Conservation (phyloP, 2,797 vertebrate genomes). For the Selene dorsalis region DNA sequence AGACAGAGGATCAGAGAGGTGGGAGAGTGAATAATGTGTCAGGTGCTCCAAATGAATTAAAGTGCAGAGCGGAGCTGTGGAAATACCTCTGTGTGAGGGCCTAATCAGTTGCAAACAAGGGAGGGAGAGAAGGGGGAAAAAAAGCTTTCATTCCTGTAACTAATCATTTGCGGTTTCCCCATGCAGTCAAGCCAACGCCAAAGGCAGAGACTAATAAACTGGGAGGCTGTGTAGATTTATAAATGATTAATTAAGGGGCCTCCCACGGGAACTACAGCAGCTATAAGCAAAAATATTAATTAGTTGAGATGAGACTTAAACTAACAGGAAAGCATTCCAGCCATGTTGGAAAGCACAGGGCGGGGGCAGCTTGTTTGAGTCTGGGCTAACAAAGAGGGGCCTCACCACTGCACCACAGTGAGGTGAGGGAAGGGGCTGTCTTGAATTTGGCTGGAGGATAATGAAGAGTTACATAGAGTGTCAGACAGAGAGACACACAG, state of each 20-base stretch:
- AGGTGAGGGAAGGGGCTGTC: slow-evolving; percentile 60
- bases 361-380: slow-evolving; percentile 75
- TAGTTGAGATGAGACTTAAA: slow-evolving; percentile 89
- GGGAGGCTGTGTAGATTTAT: slow-evolving; percentile 89
- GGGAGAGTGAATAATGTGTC: slow-evolving; percentile 81
- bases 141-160: slow-evolving; percentile 87
- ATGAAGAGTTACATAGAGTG: slow-evolving; percentile 80
- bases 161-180: slow-evolving; percentile 90
- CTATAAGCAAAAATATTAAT: slow-evolving; percentile 91
- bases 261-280: slow-evolving; percentile 84
- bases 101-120: slow-evolving; percentile 85
- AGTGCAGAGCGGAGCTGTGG: slow-evolving; percentile 77
- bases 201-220: slow-evolving; percentile 89
- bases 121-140: slow-evolving; percentile 62
- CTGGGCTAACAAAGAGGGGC: slow-evolving; percentile 75
- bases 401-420: slow-evolving; percentile 63
- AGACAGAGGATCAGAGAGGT: slow-evolving; percentile 78
- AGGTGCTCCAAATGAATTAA: slow-evolving; percentile 83
- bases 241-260: slow-evolving; percentile 90
- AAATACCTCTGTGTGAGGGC: slow-evolving; percentile 86
- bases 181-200: slow-evolving; percentile 86
- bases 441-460: slow-evolving; percentile 78
- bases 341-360: slow-evolving; percentile 76
- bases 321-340: slow-evolving; percentile 87
- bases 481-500: slow-evolving; percentile 76